Percentiles rank a stretch among this genome's conserved stretches.
phyloP scores from a whole-genome alignment of 2,888 invertebrate species.

The Troilus luridus region DNA sequence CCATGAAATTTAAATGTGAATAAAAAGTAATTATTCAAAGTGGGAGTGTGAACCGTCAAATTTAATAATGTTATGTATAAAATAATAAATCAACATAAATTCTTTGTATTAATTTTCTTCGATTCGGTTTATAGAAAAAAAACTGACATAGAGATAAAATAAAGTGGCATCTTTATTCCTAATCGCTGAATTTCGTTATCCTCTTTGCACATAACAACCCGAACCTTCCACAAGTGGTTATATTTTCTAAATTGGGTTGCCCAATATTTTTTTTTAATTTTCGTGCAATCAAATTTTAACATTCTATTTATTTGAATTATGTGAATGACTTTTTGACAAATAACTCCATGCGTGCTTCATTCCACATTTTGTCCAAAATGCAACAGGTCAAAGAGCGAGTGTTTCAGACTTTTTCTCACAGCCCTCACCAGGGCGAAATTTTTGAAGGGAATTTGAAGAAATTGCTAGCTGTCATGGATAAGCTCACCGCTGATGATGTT shows the following conservation, averaged over 20 bases:
- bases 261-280: background rate
- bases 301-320: background rate
- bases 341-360: conserved; percentile 63
- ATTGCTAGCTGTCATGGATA: conserved; percentile 77
- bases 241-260: background rate
- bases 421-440: conserved; percentile 71
- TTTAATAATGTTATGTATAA: too few species aligned
- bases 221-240: background rate
- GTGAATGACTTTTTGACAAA: background rate
- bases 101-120: too few species aligned
- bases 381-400: conserved; percentile 81
- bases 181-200: background rate
- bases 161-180: background rate
- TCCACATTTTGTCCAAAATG: conserved; percentile 70
- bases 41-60: too few species aligned
- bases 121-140: background rate
- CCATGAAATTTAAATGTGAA: background rate
- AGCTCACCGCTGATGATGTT: conserved; percentile 79
- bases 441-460: conserved; percentile 78
- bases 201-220: background rate
- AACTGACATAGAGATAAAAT: background rate
- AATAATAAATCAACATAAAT: too few species aligned
- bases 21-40: background rate
- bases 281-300: background rate
- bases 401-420: conserved; percentile 78